These are phyloP conservation scores for Sternotherus odoratus DNA, from an alignment of 2,797 vertebrate genomes.

Conservation along the genomic window DNA sequence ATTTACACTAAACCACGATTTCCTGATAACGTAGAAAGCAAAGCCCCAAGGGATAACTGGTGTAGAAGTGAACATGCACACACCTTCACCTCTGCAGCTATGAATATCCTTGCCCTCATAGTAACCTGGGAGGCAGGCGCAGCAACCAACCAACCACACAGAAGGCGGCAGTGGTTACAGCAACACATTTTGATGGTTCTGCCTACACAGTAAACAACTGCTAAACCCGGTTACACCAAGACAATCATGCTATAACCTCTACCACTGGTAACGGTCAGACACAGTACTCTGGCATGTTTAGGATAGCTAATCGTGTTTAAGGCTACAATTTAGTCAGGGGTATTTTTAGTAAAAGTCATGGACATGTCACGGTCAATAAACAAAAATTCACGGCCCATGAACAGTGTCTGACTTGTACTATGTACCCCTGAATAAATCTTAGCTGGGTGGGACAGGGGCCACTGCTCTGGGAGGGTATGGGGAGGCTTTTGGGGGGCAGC, in stretches of 20 bases:
- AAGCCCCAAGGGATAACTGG: neutral
- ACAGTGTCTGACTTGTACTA: too few species aligned
- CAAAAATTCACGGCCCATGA: too few species aligned
- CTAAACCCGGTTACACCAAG: neutral
- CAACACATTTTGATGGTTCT: neutral
- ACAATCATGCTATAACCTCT: neutral
- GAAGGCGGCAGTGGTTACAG: neutral
- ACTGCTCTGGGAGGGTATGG: too few species aligned
- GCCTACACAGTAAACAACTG: neutral
- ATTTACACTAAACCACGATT: neutral
- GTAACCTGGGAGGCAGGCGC: neutral
- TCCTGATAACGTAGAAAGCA: neutral
- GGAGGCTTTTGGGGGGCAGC: too few species aligned
- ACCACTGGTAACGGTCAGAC: neutral
- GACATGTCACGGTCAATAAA: too few species aligned
- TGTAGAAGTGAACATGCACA: neutral
- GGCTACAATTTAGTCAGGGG: too few species aligned
- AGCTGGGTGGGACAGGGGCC: too few species aligned
- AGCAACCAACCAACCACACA: neutral
- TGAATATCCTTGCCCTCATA: neutral
- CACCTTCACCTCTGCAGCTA: fast-evolving
- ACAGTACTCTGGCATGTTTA: neutral
- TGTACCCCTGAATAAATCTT: too few species aligned
- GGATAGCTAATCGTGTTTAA: neutral
- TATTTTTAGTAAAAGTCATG: too few species aligned